Conservation (phyloP, 2,113 vertebrate species). For the Piaya cayana region DNA sequence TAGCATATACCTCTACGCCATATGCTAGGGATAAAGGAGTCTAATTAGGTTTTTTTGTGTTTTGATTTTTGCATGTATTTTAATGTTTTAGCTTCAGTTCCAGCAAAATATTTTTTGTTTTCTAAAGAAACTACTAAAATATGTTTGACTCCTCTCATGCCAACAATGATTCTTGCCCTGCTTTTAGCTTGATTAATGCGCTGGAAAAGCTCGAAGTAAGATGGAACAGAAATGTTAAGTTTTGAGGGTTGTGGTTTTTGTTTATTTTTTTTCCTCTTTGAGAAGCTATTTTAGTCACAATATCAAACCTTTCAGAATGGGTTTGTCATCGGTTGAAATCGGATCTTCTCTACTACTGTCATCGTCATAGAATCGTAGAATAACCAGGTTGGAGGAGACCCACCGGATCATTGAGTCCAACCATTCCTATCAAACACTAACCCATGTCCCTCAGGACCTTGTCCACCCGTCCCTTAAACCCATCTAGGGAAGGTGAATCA, state of each 20-base stretch:
- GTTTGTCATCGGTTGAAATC: neutral
- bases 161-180: neutral
- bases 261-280: neutral
- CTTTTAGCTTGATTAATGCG: conserved; percentile 18
- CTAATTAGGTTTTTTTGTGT: neutral
- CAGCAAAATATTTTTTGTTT: conserved; percentile 5
- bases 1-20: conserved; percentile 53
- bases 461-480: too few relatives aligned
- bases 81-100: neutral
- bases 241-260: neutral
- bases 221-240: neutral
- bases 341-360: neutral
- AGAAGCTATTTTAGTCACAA: neutral
- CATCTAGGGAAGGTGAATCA: too few relatives aligned
- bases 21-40: conserved; percentile 61
- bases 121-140: neutral
- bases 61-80: neutral
- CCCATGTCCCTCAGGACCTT: too few relatives aligned
- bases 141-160: neutral
- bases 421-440: too few relatives aligned
- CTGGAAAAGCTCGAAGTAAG: neutral
- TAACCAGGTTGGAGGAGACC: too few relatives aligned
- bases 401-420: too few relatives aligned
- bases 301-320: neutral
- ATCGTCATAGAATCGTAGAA: too few relatives aligned